A percentile compares a stretch with the other conserved stretches of the same genome.
Conservation (phyloP, 1,140 invertebrate genomes). For the Dreissena polymorpha region DNA sequence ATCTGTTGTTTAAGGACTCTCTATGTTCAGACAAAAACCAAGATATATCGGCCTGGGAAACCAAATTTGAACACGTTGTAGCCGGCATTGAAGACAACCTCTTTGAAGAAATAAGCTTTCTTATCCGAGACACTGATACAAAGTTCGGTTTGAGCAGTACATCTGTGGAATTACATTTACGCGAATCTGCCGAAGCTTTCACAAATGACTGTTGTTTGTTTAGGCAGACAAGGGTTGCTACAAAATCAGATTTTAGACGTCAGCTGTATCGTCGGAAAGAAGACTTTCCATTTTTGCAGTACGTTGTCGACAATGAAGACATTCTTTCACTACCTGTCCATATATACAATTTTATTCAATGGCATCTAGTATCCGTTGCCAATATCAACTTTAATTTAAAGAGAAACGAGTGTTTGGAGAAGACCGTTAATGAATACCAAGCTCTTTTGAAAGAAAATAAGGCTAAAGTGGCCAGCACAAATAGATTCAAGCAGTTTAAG, state of each 20-base stretch:
- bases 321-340: not conserved
- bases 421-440: slow-evolving; percentile 13
- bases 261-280: not conserved
- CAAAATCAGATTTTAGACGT: slow-evolving; percentile 1
- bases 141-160: not conserved
- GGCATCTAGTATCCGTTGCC: slow-evolving; percentile 22
- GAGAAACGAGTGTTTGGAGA: slow-evolving; percentile 19
- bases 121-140: not conserved
- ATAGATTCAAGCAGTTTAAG: slow-evolving; percentile 28
- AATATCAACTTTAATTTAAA: slow-evolving; percentile 31
- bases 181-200: not conserved
- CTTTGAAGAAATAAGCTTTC: not conserved
- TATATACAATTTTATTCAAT: slow-evolving; percentile 30
- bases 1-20: not conserved
- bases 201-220: not conserved
- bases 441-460: not conserved
- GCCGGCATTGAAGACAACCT: not conserved
- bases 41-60: not conserved
- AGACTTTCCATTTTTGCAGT: not conserved
- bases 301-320: not conserved
- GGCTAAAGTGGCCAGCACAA: not conserved
- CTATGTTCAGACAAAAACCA: not conserved
- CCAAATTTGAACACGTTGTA: slow-evolving; percentile 12
- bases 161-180: slow-evolving; percentile 3
- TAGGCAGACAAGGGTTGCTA: slow-evolving; percentile 2